Evolutionary conservation across 1,140 invertebrate species (phyloP).

Genomic region (Caenorhabditis brenneri): DNA sequence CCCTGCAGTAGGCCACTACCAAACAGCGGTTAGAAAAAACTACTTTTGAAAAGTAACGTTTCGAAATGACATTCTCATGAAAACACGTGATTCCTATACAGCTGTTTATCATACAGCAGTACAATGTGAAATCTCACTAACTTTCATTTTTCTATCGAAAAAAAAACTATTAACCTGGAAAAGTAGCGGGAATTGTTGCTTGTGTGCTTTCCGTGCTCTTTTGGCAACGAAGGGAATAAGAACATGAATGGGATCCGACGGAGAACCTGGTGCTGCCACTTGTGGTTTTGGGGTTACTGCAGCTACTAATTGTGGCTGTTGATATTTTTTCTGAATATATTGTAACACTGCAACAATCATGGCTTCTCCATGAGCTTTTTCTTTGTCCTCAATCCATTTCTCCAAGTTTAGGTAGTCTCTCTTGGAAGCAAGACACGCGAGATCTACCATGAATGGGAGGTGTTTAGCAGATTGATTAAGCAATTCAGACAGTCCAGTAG

Average conservation of each 20-base stretch:
- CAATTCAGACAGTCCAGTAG: conserved; percentile 81
- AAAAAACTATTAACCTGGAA: conserved; percentile 8
- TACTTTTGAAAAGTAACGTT: too few relatives aligned
- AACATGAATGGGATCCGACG: not conserved
- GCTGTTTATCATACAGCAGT: too few relatives aligned
- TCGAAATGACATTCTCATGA: too few relatives aligned
- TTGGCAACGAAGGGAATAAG: not conserved
- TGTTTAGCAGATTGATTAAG: conserved; percentile 82
- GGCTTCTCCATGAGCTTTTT: conserved; percentile 79
- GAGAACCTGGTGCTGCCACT: not conserved
- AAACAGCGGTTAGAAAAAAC: too few relatives aligned
- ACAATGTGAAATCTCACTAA: not conserved
- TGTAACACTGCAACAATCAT: not conserved
- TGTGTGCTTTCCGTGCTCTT: not conserved
- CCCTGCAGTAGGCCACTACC: too few relatives aligned
- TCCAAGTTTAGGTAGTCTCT: conserved; percentile 95
- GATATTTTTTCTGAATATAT: conserved; percentile 24
- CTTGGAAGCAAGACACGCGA: conserved; percentile 91
- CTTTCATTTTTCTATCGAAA: not conserved
- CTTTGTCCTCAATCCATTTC: conserved; percentile 96
- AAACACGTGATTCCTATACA: too few relatives aligned
- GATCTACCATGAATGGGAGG: conserved; percentile 92
- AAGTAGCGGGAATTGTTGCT: not conserved
- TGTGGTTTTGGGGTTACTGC: not conserved
- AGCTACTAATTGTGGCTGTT: not conserved